Evolutionary conservation across 1,140 invertebrate species (phyloP).

Genomic region (Orius insidiosus): DNA sequence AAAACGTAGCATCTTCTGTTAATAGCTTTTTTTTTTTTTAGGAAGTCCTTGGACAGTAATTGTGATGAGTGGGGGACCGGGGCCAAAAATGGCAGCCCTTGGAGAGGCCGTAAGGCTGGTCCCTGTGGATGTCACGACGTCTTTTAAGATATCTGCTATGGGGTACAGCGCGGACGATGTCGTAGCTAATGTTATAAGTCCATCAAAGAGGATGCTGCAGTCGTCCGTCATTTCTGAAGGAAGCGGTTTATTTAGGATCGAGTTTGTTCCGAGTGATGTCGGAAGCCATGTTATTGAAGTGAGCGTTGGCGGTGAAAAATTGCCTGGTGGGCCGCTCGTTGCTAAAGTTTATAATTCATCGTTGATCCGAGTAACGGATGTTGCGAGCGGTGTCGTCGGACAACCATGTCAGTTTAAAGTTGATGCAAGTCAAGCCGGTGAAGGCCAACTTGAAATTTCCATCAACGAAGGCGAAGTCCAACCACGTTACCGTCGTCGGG

Average conservation of each 20-base stretch:
- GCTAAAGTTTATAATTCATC: slow-evolving; percentile 87
- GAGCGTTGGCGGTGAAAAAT: slow-evolving; percentile 64
- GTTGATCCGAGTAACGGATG: slow-evolving; percentile 79
- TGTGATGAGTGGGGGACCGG: slow-evolving; percentile 45
- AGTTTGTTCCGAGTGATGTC: slow-evolving; percentile 81
- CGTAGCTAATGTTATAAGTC: slow-evolving; percentile 35
- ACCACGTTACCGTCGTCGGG: slow-evolving; percentile 93
- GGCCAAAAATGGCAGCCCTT: slow-evolving; percentile 51
- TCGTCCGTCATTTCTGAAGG: slow-evolving; percentile 51
- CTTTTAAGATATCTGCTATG: slow-evolving; percentile 61
- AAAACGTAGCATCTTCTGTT: no score
- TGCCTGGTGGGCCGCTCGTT: slow-evolving; percentile 67
- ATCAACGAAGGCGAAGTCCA: slow-evolving; percentile 97
- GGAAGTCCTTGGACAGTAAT: slow-evolving; percentile 80
- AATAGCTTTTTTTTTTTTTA: slow-evolving; percentile 27
- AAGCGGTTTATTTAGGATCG: slow-evolving; percentile 64
- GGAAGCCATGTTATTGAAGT: slow-evolving; percentile 81
- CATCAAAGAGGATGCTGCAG: slow-evolving; percentile 48
- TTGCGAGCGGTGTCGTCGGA: slow-evolving; percentile 68
- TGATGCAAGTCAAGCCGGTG: slow-evolving; percentile 87
- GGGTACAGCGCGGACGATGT: slow-evolving; percentile 46
- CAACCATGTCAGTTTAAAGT: slow-evolving; percentile 90
- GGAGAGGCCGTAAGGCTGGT: slow-evolving; percentile 76
- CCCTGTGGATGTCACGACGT: slow-evolving; percentile 62
- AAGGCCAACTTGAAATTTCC: slow-evolving; percentile 93